phyloP scores from a whole-genome alignment of 1,140 invertebrate genomes.

The Drosophila mauritiana region DNA sequence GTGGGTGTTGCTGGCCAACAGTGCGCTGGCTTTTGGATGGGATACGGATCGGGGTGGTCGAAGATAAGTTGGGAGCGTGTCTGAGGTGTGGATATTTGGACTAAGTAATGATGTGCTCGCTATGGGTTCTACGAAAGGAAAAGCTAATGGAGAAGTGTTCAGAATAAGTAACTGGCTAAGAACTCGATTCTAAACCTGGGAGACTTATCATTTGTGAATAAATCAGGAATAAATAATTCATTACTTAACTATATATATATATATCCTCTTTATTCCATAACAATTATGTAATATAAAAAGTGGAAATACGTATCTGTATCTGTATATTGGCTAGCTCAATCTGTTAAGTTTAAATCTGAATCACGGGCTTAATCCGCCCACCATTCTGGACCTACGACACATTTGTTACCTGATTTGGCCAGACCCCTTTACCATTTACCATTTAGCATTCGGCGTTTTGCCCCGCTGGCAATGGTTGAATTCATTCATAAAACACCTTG shows the following conservation, averaged over 20 bases:
- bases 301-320: no score
- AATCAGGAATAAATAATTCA: not conserved
- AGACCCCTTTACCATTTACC: slow-evolving; percentile 51
- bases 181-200: not conserved
- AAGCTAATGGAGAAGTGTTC: slow-evolving; percentile 9
- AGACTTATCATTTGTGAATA: not conserved
- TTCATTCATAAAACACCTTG: slow-evolving; percentile 70
- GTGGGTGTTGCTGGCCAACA: slow-evolving; percentile 47
- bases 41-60: not conserved
- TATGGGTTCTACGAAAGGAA: slow-evolving; percentile 13
- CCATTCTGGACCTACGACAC: not conserved
- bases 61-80: slow-evolving; percentile 22
- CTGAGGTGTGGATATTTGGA: slow-evolving; percentile 68
- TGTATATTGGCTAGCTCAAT: not conserved
- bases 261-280: no score
- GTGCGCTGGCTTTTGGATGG: slow-evolving; percentile 13
- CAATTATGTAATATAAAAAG: no score
- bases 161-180: not conserved
- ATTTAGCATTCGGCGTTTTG: slow-evolving; percentile 5
- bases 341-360: not conserved
- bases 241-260: no score
- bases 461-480: slow-evolving; percentile 18
- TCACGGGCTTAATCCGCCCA: not conserved
- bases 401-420: slow-evolving; percentile 14
- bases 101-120: slow-evolving; percentile 50